A percentile compares a stretch with the other conserved stretches of the same genome.
phyloP scores from a whole-genome alignment of 2,797 vertebrate species.

The Melopsittacus undulatus region DNA sequence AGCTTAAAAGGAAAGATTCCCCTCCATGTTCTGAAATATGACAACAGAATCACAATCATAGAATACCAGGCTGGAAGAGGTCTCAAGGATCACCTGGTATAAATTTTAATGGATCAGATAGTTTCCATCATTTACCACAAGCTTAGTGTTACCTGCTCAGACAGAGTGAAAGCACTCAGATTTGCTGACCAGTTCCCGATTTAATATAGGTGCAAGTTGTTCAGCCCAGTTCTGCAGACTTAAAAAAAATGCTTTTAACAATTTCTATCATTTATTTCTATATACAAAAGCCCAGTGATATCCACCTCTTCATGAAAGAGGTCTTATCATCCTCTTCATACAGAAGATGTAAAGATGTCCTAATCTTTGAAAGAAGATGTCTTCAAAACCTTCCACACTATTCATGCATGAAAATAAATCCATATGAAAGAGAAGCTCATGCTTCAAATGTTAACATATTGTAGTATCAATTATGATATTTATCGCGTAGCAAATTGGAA shows the following conservation, averaged over 20 bases:
- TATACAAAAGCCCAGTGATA: not conserved
- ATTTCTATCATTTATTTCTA: conserved; percentile 15
- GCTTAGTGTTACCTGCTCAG: not conserved
- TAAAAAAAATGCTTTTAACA: not conserved
- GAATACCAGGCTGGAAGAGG: not conserved
- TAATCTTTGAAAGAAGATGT: not conserved
- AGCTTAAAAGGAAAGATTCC: not conserved
- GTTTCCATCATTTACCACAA: not conserved
- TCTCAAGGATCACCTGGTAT: not conserved
- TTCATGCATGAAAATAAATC: not conserved
- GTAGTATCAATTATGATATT: conserved; percentile 45
- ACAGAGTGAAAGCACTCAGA: not conserved
- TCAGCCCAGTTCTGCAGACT: not conserved
- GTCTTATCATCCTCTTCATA: not conserved
- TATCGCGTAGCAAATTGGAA: not conserved
- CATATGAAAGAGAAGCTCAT: not conserved
- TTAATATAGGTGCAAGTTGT: not conserved
- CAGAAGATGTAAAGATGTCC: not conserved
- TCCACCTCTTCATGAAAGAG: not conserved
- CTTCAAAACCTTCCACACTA: not conserved
- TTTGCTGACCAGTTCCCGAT: not conserved
- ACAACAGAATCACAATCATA: not conserved
- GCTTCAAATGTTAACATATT: conserved; percentile 32
- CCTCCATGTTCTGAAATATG: accelerated
- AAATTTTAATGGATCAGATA: not conserved